These are phyloP conservation scores for Pogonomyrmex barbatus DNA, from an alignment of 1,140 invertebrate genomes.

Conservation along the genomic window DNA sequence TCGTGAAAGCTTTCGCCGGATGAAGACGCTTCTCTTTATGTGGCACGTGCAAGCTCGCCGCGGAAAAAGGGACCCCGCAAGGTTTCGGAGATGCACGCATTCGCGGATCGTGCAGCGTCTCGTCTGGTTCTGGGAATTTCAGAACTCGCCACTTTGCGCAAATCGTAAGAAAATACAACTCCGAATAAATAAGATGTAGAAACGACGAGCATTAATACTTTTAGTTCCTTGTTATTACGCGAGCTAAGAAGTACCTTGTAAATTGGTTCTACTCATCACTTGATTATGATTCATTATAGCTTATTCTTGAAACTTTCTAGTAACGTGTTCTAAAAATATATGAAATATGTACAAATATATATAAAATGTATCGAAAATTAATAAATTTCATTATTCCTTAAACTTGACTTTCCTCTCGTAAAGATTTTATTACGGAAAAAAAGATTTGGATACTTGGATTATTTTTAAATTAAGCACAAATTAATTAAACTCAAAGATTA, in stretches of 20 bases:
- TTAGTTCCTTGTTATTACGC: not conserved
- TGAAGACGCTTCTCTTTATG: slow-evolving; percentile 72
- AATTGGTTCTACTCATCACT: not conserved
- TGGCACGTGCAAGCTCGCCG: slow-evolving; percentile 69
- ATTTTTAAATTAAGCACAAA: not conserved
- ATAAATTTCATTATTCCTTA: not conserved
- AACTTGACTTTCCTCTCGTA: not conserved
- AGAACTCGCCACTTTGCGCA: slow-evolving; percentile 50
- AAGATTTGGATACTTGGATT: not conserved
- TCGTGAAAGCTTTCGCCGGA: slow-evolving; percentile 69
- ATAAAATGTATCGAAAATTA: too few relatives aligned
- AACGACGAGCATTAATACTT: not conserved
- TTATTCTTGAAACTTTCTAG: not conserved
- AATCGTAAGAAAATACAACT: not conserved
- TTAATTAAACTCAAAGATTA: not conserved
- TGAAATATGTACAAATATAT: too few relatives aligned
- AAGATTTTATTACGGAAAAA: not conserved
- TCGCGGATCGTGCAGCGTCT: not conserved
- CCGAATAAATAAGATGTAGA: not conserved
- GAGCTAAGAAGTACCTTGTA: not conserved
- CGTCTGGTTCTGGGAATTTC: slow-evolving; percentile 48
- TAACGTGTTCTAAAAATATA: too few relatives aligned
- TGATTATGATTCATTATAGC: not conserved
- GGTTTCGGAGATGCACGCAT: slow-evolving; percentile 46
- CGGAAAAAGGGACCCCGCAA: slow-evolving; percentile 43